Percentiles rank a stretch among this genome's conserved stretches.
phyloP scores from a whole-genome alignment of 2,113 vertebrate genomes.

The Sturnus vulgaris region DNA sequence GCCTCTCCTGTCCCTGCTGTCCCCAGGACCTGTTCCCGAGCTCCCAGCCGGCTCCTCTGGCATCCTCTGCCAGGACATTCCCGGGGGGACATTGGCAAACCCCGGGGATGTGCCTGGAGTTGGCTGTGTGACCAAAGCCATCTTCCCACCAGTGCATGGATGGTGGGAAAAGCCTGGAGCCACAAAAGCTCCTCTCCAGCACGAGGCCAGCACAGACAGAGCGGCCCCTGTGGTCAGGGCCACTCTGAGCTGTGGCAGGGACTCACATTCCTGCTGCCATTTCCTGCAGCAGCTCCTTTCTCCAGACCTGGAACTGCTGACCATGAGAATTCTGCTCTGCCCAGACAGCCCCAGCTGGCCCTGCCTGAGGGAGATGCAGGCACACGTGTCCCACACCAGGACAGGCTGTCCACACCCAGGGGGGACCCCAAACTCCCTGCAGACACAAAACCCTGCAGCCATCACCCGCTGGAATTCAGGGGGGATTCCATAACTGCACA shows the following conservation, averaged over 20 bases:
- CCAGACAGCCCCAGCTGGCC: background rate
- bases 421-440: background rate
- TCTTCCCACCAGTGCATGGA: too few species aligned
- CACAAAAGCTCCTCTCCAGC: background rate
- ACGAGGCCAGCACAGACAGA: background rate
- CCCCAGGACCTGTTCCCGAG: too few species aligned
- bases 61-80: too few species aligned
- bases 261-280: background rate
- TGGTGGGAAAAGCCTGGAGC: background rate
- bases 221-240: background rate
- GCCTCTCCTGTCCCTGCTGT: too few species aligned
- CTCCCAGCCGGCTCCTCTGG: too few species aligned
- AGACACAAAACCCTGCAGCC: accelerated
- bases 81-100: too few species aligned
- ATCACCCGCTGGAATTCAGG: accelerated
- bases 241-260: background rate
- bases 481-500: background rate
- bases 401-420: accelerated
- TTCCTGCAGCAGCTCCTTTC: background rate
- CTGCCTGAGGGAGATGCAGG: background rate
- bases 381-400: background rate
- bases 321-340: background rate
- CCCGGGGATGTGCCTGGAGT: too few species aligned
- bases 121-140: too few species aligned
- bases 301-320: background rate